These are phyloP conservation scores for Arion vulgaris DNA, from an alignment of 1,140 invertebrate genomes.

Conservation along the genomic window DNA sequence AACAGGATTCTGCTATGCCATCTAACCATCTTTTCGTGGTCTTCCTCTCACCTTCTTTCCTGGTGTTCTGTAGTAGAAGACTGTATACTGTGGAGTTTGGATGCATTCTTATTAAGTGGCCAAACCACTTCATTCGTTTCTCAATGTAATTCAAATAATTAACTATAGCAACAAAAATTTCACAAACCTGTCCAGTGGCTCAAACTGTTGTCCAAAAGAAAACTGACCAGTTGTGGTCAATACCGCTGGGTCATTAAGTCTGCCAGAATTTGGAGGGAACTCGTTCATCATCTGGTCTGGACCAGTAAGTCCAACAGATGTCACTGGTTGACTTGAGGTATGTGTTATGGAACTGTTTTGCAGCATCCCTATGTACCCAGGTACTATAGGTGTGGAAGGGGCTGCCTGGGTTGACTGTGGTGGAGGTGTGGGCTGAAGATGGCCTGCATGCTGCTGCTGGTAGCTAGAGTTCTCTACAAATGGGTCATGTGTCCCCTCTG, in stretches of 20 bases:
- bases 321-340: background rate
- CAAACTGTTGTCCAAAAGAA: constrained; percentile 52
- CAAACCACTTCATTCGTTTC: no score
- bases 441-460: constrained; percentile 11
- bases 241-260: background rate
- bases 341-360: constrained; percentile 15
- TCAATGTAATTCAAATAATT: no score
- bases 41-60: no score
- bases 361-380: constrained; percentile 15
- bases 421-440: constrained; percentile 1
- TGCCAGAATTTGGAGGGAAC: constrained; percentile 2
- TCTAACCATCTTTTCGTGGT: no score
- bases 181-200: constrained; percentile 32
- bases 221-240: constrained; percentile 37
- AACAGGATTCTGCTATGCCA: no score
- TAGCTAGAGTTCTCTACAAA: constrained; percentile 67
- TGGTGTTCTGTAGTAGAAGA: no score
- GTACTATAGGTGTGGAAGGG: background rate
- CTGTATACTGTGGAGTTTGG: no score
- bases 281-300: constrained; percentile 1
- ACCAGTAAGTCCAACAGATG: constrained; percentile 37
- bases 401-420: background rate
- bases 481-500: constrained; percentile 71
- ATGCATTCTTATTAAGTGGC: no score
- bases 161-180: background rate